phyloP scores from a whole-genome alignment of 1,140 invertebrate species.

The Trypoxylus dichotomus region DNA sequence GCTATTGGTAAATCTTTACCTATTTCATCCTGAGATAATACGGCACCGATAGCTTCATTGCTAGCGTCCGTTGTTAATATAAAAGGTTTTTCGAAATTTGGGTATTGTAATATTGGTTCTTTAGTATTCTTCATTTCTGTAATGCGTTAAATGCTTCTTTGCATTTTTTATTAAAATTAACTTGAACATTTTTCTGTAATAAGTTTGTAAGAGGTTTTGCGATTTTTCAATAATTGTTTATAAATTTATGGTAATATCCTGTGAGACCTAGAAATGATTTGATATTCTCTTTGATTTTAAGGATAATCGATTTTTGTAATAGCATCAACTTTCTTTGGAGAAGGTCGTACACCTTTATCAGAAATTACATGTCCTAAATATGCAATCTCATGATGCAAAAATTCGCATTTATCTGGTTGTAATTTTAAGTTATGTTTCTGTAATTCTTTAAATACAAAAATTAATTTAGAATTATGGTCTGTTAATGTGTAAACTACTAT shows the following conservation, averaged over 20 bases:
- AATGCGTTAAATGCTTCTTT: slow-evolving; percentile 6
- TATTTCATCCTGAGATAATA: slow-evolving; percentile 46
- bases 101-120: slow-evolving; percentile 45
- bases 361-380: slow-evolving; percentile 36
- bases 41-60: slow-evolving; percentile 46
- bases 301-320: slow-evolving; percentile 40
- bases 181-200: slow-evolving; percentile 35
- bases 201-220: slow-evolving; percentile 38
- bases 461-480: slow-evolving; percentile 49
- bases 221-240: slow-evolving; percentile 41
- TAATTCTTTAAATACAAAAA: slow-evolving; percentile 30
- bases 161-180: slow-evolving; percentile 5
- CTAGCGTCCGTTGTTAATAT: slow-evolving; percentile 48
- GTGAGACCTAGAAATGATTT: slow-evolving; percentile 42
- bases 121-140: slow-evolving; percentile 1
- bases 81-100: slow-evolving; percentile 48
- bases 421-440: slow-evolving; percentile 39
- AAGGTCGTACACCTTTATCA: slow-evolving; percentile 37
- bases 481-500: slow-evolving; percentile 51
- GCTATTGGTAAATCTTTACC: slow-evolving; percentile 27
- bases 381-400: slow-evolving; percentile 32
- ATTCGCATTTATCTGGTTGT: slow-evolving; percentile 36
- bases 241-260: slow-evolving; percentile 46
- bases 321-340: slow-evolving; percentile 37
- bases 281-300: slow-evolving; percentile 40